These are phyloP conservation scores for Tamias sibiricus DNA, from an alignment of 2,113 vertebrate genomes.

Conservation along the genomic window DNA sequence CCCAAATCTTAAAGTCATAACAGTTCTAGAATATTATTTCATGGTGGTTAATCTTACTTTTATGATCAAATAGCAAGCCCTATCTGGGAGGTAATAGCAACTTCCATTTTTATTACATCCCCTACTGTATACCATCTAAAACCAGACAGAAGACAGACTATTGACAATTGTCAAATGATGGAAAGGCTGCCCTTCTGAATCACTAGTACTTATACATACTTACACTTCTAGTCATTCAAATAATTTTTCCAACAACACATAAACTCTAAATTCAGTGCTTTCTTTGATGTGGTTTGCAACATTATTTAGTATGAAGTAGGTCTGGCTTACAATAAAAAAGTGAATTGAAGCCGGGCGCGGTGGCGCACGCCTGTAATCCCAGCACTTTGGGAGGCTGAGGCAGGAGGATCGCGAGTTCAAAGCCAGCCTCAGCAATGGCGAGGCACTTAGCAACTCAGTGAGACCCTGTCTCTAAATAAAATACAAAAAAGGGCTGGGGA, in stretches of 20 bases:
- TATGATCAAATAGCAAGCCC: background rate
- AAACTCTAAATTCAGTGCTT: slow-evolving; percentile 49
- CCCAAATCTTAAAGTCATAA: background rate
- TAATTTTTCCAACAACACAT: background rate
- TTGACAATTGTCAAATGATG: background rate
- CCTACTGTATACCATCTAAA: background rate
- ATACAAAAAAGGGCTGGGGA: no score
- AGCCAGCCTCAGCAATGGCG: no score
- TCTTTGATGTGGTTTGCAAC: background rate
- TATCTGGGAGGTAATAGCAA: background rate
- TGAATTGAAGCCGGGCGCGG: no score
- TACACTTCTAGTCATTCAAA: background rate
- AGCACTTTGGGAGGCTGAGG: no score
- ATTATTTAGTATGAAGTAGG: background rate
- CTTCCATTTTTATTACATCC: background rate
- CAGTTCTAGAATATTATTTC: background rate
- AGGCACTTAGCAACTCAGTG: no score
- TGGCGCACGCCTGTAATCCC: no score
- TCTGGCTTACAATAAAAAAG: slow-evolving; percentile 28
- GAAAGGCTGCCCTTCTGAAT: background rate
- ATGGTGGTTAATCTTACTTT: background rate
- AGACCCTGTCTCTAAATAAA: no score
- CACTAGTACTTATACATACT: background rate
- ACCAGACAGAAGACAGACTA: background rate
- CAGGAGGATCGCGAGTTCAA: no score